phyloP scores from a whole-genome alignment of 2,888 invertebrate species.

The Nomada hirtipes region DNA sequence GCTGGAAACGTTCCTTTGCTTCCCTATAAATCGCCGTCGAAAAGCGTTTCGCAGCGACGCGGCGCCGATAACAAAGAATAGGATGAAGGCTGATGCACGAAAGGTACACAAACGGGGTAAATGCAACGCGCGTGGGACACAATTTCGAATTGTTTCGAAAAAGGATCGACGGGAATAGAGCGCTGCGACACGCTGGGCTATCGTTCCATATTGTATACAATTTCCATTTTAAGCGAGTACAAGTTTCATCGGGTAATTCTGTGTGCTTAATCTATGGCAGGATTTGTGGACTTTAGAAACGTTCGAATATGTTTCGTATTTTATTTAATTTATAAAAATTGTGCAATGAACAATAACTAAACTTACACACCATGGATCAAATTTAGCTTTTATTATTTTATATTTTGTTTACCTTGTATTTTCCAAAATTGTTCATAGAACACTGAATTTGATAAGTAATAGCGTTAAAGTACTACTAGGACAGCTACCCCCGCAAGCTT shows the following conservation, averaged over 20 bases:
- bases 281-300: constrained; percentile 17
- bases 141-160: constrained; percentile 42
- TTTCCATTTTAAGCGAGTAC: constrained; percentile 48
- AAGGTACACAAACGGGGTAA: constrained; percentile 16
- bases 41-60: constrained; percentile 29
- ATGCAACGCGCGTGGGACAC: constrained; percentile 21
- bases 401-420: no score
- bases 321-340: no score
- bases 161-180: constrained; percentile 28
- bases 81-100: constrained; percentile 19
- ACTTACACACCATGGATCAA: no score
- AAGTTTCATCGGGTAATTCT: constrained; percentile 21
- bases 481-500: no score
- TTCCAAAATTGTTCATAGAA: no score
- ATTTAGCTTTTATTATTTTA: no score
- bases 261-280: constrained; percentile 1
- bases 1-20: constrained; percentile 46
- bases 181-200: neutral
- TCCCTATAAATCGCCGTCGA: constrained; percentile 40
- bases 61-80: constrained; percentile 41
- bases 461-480: no score
- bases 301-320: neutral
- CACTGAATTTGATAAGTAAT: no score
- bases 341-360: no score
- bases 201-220: constrained; percentile 13